phyloP scores from a whole-genome alignment of 2,888 invertebrate species.

The Microchrysa polita region DNA sequence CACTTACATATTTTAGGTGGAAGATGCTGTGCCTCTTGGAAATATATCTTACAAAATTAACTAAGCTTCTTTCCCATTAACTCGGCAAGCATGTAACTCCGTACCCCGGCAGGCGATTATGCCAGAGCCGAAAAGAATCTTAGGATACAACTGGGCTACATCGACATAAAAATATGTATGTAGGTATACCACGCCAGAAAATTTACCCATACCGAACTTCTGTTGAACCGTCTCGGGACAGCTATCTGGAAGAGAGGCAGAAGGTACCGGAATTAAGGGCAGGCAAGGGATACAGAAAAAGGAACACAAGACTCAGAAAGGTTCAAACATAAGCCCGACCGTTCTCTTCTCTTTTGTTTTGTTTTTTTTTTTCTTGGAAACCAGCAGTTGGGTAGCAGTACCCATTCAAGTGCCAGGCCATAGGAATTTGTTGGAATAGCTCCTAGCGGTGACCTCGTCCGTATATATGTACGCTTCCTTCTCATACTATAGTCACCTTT shows the following conservation, averaged over 20 bases:
- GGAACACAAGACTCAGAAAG: slow-evolving; percentile 34
- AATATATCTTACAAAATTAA: too few relatives aligned
- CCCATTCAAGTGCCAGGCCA: slow-evolving; percentile 47
- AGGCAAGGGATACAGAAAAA: slow-evolving; percentile 27
- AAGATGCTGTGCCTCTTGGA: too few relatives aligned
- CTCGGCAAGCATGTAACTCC: background rate
- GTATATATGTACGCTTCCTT: background rate
- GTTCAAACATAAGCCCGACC: slow-evolving; percentile 38
- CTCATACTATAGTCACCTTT: background rate
- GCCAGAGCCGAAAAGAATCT: slow-evolving; percentile 3
- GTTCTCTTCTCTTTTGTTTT: background rate
- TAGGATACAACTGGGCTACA: slow-evolving; percentile 31
- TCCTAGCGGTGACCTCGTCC: slow-evolving; percentile 4
- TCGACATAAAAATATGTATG: slow-evolving; percentile 47
- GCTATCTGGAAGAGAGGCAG: background rate
- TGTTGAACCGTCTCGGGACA: slow-evolving; percentile 15
- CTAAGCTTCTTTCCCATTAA: background rate
- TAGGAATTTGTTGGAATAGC: slow-evolving; percentile 42
- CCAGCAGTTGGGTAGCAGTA: slow-evolving; percentile 49
- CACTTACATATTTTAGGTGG: too few relatives aligned
- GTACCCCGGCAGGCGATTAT: slow-evolving; percentile 24
- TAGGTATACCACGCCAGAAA: too few relatives aligned
- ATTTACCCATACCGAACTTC: slow-evolving; percentile 37
- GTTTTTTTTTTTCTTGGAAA: slow-evolving; percentile 45
- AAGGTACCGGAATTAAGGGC: slow-evolving; percentile 37